phyloP scores from a whole-genome alignment of 2,888 invertebrate genomes.

The Harpalus rufipes region DNA sequence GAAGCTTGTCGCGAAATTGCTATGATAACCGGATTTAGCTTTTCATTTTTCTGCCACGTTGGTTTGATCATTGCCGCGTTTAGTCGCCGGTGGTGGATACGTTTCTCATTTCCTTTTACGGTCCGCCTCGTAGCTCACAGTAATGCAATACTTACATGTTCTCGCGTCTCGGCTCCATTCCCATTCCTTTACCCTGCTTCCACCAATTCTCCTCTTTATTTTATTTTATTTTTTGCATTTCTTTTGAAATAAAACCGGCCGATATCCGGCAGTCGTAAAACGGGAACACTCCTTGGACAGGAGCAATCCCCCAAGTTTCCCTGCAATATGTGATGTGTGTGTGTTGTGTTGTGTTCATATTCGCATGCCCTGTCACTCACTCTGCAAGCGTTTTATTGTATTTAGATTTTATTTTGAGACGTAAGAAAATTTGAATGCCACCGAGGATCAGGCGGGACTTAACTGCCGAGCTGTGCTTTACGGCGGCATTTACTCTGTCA shows the following conservation, averaged over 20 bases:
- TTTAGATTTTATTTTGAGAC: slow-evolving; percentile 75
- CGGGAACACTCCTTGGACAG: slow-evolving; percentile 21
- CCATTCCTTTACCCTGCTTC: slow-evolving; percentile 21
- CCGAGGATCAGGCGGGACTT: slow-evolving; percentile 74
- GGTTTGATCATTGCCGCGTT: slow-evolving; percentile 75
- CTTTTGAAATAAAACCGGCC: slow-evolving; percentile 72
- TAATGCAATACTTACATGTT: slow-evolving; percentile 65
- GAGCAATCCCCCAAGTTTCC: slow-evolving; percentile 24
- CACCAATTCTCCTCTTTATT: slow-evolving; percentile 68
- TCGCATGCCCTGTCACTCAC: slow-evolving; percentile 71
- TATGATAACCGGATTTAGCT: slow-evolving; percentile 79
- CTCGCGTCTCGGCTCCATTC: slow-evolving; percentile 11
- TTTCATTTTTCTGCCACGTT: slow-evolving; percentile 79
- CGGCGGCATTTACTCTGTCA: slow-evolving; percentile 51
- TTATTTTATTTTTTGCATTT: slow-evolving; percentile 71
- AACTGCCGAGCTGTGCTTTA: slow-evolving; percentile 56
- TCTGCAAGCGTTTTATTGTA: slow-evolving; percentile 73
- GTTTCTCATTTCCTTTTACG: slow-evolving; percentile 75
- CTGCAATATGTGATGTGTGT: not conserved
- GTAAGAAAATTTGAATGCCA: slow-evolving; percentile 78
- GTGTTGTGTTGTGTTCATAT: slow-evolving; percentile 48
- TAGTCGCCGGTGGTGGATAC: slow-evolving; percentile 71
- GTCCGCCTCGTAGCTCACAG: slow-evolving; percentile 65
- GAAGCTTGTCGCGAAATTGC: slow-evolving; percentile 75
- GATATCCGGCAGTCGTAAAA: slow-evolving; percentile 70